Percentiles rank a stretch among this genome's conserved stretches.
Evolutionary conservation across 2,113 vertebrate species (phyloP).

Genomic region (Falcunculus frontatus): DNA sequence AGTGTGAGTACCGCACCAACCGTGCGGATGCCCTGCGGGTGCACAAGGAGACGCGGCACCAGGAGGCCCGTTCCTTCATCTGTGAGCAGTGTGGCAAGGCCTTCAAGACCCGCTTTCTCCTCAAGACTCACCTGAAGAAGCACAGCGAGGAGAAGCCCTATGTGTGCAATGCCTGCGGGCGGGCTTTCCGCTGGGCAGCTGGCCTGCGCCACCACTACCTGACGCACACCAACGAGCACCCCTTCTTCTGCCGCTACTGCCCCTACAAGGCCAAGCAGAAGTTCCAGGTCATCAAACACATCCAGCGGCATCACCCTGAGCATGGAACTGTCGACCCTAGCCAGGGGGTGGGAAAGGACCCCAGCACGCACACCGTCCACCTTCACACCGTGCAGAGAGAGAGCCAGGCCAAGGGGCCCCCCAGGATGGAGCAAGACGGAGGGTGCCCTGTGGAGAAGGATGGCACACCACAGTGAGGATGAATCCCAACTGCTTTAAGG

Average conservation of each 20-base stretch:
- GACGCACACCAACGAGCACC: constrained; percentile 89
- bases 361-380: constrained; percentile 67
- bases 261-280: constrained; percentile 93
- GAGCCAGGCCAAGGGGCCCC: not conserved
- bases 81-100: constrained; percentile 97
- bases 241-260: constrained; percentile 91
- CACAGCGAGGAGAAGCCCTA: constrained; percentile 90
- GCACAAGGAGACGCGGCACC: constrained; percentile 88
- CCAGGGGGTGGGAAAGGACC: constrained; percentile 85
- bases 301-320: constrained; percentile 85
- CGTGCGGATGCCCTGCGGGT: constrained; percentile 87
- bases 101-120: constrained; percentile 93
- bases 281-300: constrained; percentile 92
- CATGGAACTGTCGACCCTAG: constrained; percentile 49
- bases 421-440: not conserved
- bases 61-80: constrained; percentile 86
- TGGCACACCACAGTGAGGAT: not conserved
- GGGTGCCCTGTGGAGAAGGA: not conserved
- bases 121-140: constrained; percentile 92
- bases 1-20: constrained; percentile 93
- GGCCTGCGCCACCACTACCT: constrained; percentile 94
- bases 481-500: not conserved
- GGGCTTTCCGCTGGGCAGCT: constrained; percentile 91
- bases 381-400: constrained; percentile 78
- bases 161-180: constrained; percentile 81